Percentiles rank a stretch among this genome's conserved stretches.
Evolutionary conservation across 1,140 invertebrate species (phyloP).

Genomic region (Danaus melanippus): DNA sequence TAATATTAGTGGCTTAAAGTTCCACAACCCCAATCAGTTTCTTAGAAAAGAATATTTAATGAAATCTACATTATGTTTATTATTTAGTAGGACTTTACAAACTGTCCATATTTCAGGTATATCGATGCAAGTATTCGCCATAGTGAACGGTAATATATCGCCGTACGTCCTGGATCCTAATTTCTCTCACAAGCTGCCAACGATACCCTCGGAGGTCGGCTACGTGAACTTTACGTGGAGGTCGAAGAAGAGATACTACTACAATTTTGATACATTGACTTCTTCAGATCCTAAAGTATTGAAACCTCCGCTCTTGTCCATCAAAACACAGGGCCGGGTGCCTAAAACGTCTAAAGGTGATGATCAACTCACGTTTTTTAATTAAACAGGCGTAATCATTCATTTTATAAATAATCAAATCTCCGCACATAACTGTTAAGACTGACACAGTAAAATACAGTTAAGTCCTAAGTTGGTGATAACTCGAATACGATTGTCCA

Average conservation of each 20-base stretch:
- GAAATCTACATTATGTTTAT: not conserved
- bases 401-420: not conserved
- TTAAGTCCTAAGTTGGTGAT: not conserved
- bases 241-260: constrained; percentile 88
- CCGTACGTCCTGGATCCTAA: constrained; percentile 91
- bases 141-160: constrained; percentile 86
- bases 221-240: constrained; percentile 95
- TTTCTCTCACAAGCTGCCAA: constrained; percentile 88
- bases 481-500: constrained; percentile 20
- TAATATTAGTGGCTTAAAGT: too few relatives aligned
- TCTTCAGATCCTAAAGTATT: constrained; percentile 88
- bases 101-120: constrained; percentile 74
- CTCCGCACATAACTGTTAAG: too few relatives aligned
- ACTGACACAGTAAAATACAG: too few relatives aligned
- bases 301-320: constrained; percentile 88
- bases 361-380: not conserved
- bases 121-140: constrained; percentile 91
- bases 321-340: constrained; percentile 86
- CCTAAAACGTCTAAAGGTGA: constrained; percentile 87
- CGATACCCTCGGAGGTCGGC: constrained; percentile 91
- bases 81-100: not conserved
- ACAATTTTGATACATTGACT: constrained; percentile 88
- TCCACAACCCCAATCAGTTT: too few relatives aligned
- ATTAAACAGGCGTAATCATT: not conserved
- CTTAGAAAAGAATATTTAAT: too few relatives aligned